Base-by-base conservation (phyloP, 2,113 vertebrate genomes). In the Hippocampus barbouri region DNA sequence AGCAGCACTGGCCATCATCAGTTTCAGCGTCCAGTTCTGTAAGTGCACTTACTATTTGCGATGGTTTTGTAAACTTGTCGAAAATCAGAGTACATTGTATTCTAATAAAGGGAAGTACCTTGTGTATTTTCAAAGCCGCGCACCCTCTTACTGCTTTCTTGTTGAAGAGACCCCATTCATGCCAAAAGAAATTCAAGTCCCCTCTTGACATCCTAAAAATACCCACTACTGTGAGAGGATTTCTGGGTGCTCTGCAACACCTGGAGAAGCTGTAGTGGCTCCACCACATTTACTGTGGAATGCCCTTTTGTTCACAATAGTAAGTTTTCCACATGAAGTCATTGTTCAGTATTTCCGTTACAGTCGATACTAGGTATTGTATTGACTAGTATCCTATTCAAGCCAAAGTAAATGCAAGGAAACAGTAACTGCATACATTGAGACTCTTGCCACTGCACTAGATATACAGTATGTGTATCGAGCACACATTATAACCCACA, bases 1-100 rank as follows among this genome's bases (percentile, higher is more conserved):
- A 82, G 95, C 93, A 0, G 85, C 93, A 30, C 87, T 99, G 80
- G 95, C 95, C 80, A 91, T 97, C 75, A 25, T 99, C 86, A 98
- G 97, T 81, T 92, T 98, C 83, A 98, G 96, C 83, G 91, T 98
- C 2, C 96, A 98, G 59, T 96, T 97, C 92, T 94, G 95, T 98
- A 87, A 97, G 96, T 96, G 69, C 0, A 15, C 12, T 8, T 51
- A 45, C 12, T 16, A 49, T 10, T 43, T 43, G 10, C 8, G 47
- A 49, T 16, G 14, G 15, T 5, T 49, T 5, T 49, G 47, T 49
- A 18, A 49, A 49, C 15, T 49, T 49, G 47, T 16, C 4, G 5
- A 49, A 49, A 49, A 49, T 18, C 14, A 18, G 14, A 49, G 15
- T 16, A 18, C 15, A 49, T 49, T 4, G 15, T 62, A 20, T 25